Percentiles rank a stretch among this genome's conserved stretches.
These are phyloP conservation scores for Microtus pennsylvanicus DNA, from an alignment of 2,113 vertebrate genomes.

Conservation along the genomic window DNA sequence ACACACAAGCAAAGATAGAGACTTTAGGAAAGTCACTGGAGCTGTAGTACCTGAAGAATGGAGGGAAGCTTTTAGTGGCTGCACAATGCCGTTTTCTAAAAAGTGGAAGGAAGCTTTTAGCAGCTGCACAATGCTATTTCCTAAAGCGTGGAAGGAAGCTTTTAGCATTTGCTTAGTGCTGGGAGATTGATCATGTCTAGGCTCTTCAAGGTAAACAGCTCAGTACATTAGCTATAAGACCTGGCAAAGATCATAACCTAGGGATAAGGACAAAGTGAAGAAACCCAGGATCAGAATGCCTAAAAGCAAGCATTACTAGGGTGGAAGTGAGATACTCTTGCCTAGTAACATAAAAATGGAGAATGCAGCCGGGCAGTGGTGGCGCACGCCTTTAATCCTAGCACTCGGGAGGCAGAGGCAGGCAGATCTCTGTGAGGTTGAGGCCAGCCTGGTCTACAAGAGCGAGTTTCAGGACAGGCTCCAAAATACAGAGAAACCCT, in stretches of 20 bases:
- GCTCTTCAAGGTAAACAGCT: not conserved
- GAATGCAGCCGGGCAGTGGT: not conserved
- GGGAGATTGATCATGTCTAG: not conserved
- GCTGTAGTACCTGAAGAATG: not conserved
- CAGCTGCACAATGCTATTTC: not conserved
- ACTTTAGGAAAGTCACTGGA: not conserved
- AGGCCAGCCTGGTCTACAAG: too few species aligned
- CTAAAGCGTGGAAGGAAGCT: not conserved
- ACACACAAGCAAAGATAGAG: not conserved
- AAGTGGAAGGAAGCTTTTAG: not conserved
- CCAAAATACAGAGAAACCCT: too few species aligned
- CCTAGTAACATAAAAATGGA: conserved; percentile 13
- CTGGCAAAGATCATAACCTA: not conserved
- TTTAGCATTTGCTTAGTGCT: not conserved
- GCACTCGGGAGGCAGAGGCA: too few species aligned
- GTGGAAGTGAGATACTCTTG: conserved; percentile 20
- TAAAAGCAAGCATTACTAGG: not conserved
- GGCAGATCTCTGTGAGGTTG: too few species aligned
- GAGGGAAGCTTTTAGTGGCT: not conserved
- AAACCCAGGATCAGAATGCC: not conserved
- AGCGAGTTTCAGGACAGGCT: too few species aligned
- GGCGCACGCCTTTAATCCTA: too few species aligned
- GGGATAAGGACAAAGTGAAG: conserved; percentile 16
- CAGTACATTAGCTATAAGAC: not conserved
- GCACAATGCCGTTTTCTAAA: not conserved